Evolutionary conservation across 2,113 vertebrate species (phyloP), one percentile per base, ranked within the genome.

Genomic region (Seriola aureovittata): DNA sequence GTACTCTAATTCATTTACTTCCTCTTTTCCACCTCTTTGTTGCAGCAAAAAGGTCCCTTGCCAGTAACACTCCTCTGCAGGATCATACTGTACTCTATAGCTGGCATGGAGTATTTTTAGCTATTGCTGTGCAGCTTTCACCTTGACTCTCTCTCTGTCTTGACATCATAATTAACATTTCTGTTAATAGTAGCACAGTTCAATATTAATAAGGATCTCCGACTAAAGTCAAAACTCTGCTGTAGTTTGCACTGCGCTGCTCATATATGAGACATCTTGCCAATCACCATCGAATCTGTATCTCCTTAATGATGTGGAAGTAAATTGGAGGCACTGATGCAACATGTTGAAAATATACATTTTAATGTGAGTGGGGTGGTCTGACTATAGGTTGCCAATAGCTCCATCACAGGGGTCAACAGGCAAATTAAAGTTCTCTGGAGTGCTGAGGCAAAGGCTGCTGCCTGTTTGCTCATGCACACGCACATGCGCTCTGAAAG

Each of bases 91-190:
- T 89, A 92, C 88, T 88, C 80, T 44, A 4, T 44, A 5, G 87
- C 85, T 89, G 91, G 86, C 76, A 57, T 77, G 88, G 90, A 88
- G 84, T 93, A 93, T 93, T 93, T 94, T 93, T 92, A 94, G 91
- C 90, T 87, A 81, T 93, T 90, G 90, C 91, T 87, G 90, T 87
- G 75, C 85, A 75, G 91, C 81, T 93, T 91, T 94, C 93, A 94
- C 93, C 93, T 94, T 93, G 91, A 92, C 91, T 92, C 85, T 10
- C 85, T 10, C 68, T 82, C 72, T 21, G 9, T 87, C 88, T 90
- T 94, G 91, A 93, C 91, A 93, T 93, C 82, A 92, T 87, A 93
- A 94, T 94, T 93, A 94, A 93, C 92, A 92, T 93, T 91, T 91
- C 86, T 89, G 89, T 90, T 94, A 93, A 93, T 92, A 91, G 88